Evolutionary conservation across 2,113 vertebrate genomes (phyloP).

Genomic region (Panthera tigris): DNA sequence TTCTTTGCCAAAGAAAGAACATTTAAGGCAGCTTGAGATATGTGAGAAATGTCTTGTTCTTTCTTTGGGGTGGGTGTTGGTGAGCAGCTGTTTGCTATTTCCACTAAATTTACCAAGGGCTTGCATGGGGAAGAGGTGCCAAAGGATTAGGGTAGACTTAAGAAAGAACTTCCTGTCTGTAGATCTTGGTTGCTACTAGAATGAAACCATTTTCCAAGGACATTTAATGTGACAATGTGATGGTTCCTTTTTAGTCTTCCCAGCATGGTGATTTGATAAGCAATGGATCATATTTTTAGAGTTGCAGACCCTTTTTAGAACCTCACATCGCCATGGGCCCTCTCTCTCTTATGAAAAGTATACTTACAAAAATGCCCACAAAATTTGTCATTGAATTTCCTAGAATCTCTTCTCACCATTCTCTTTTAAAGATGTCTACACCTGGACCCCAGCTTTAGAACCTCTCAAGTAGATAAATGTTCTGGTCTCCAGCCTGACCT

Average conservation of each 20-base stretch:
- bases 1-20: constrained; percentile 80
- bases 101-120: constrained; percentile 68
- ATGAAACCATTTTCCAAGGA: background rate
- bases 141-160: constrained; percentile 53
- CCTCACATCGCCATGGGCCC: background rate
- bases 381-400: background rate
- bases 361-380: background rate
- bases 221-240: background rate
- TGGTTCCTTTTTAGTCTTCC: background rate
- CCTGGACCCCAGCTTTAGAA: background rate
- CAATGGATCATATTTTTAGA: background rate
- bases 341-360: background rate
- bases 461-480: background rate
- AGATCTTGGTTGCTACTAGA: background rate
- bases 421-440: background rate
- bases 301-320: background rate
- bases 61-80: constrained; percentile 78
- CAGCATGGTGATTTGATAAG: background rate
- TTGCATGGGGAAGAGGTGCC: constrained; percentile 41
- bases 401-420: background rate
- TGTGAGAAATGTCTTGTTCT: constrained; percentile 82
- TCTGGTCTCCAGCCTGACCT: background rate
- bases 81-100: constrained; percentile 79
- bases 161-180: constrained; percentile 58
- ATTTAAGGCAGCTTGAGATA: constrained; percentile 80